phyloP scores from a whole-genome alignment of 2,888 invertebrate genomes.

The Nipponacmea schrenckii region DNA sequence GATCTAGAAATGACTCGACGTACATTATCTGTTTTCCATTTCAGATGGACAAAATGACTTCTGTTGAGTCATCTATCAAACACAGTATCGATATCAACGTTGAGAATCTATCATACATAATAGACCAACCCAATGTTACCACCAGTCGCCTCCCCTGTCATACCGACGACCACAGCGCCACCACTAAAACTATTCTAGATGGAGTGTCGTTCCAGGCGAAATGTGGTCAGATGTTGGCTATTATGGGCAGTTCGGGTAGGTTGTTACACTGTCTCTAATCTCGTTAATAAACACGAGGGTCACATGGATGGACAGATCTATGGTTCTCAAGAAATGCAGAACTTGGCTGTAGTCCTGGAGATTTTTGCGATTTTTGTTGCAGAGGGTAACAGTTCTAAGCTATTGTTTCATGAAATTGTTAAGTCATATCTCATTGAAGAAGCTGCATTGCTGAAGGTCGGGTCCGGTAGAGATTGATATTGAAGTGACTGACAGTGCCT shows the following conservation, averaged over 20 bases:
- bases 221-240: slow-evolving; percentile 58
- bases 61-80: slow-evolving; percentile 1
- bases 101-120: slow-evolving; percentile 46
- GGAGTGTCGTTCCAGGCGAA: slow-evolving; percentile 51
- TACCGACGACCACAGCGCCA: background rate
- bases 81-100: slow-evolving; percentile 47
- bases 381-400: no score
- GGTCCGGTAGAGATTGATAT: no score
- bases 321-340: background rate
- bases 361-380: no score
- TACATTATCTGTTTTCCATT: no score
- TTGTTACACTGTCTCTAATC: background rate
- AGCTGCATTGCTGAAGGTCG: no score
- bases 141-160: background rate
- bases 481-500: no score
- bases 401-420: no score
- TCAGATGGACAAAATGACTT: background rate
- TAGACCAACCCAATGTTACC: slow-evolving; percentile 28
- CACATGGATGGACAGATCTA: no score
- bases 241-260: slow-evolving; percentile 59
- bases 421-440: no score
- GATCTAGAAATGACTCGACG: no score
- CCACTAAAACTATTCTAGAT: slow-evolving; percentile 46
- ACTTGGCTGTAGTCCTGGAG: background rate
- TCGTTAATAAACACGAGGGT: no score